Evolutionary conservation across 2,113 vertebrate species (phyloP), one percentile per base, ranked within the genome.

Genomic region (Cnemophilus loriae): DNA sequence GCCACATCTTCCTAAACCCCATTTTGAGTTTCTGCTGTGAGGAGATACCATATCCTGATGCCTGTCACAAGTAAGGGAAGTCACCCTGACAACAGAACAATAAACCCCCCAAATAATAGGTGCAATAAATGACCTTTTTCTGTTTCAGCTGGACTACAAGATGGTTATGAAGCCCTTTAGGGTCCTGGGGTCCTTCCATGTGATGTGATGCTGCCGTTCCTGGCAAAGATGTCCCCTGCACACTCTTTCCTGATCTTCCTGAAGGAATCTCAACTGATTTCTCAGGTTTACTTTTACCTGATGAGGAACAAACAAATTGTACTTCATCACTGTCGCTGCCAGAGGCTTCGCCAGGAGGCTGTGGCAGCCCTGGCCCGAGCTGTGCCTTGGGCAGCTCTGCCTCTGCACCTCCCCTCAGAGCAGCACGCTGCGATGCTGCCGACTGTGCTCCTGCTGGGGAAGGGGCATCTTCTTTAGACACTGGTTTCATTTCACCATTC

Each of bases 71-170:
- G 32, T 35, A 57, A 47, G 3, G 20, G 16, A 86, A 79, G 42
- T 44, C 24, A 35, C 8, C 4, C 30, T 35, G n/a, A 85, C 39
- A 23, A 59, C 17, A 78, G 28, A 44, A 71, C 30, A 70, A 56
- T 37, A 69, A 69, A 9, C 0, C 8, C 17, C 26, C 6, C 15
- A 63, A 49, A 13, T 50, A 92, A 77, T 0, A 82, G 35, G 7
- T 67, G 19, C 19, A 68, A 67, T 3, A 75, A 82, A 50, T 94
- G 16, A 99, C 99, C 99, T 99, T 99, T 87, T 99, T 99, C 92
- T 99, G 98, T 61, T 98, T 98, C 71, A 99, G 98, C 76, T 99
- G 98, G 6, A 96, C 63, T 8, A 97, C 84, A 55, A 99, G 98
- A 83, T 97, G 91, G 41, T 56, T 96, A 50, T 91, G 98, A 65